Conservation (phyloP, 2,113 vertebrate species). For the Brienomyrus longianalis region DNA sequence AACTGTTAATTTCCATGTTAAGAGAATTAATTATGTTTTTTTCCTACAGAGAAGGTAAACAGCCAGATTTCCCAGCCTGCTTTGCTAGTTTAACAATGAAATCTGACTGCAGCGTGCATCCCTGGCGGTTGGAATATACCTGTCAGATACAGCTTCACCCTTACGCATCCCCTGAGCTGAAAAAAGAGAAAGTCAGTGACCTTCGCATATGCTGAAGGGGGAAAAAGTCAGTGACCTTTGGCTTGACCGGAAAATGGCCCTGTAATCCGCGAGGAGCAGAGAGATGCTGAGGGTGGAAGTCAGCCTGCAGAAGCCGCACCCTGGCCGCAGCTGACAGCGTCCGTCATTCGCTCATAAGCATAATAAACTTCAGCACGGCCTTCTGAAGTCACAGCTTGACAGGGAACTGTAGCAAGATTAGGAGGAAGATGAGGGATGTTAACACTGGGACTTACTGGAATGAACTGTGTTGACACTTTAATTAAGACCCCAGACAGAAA, state of each 20-base stretch:
- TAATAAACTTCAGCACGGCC: constrained; percentile 41
- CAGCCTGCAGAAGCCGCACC: neutral
- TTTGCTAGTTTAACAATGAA: neutral
- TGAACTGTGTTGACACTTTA: constrained; percentile 68
- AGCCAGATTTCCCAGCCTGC: neutral
- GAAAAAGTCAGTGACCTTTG: neutral
- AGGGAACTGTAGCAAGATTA: constrained; percentile 46
- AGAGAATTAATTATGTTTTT: neutral
- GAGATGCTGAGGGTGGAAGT: neutral
- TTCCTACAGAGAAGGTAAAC: neutral
- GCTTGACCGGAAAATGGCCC: neutral
- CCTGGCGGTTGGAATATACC: neutral
- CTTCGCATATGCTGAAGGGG: neutral
- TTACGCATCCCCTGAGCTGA: neutral
- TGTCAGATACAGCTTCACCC: neutral
- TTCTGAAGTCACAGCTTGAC: constrained; percentile 57
- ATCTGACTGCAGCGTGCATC: neutral
- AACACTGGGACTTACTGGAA: constrained; percentile 57
- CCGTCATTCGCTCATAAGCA: neutral
- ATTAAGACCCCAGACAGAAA: constrained; percentile 65
- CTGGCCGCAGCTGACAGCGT: neutral
- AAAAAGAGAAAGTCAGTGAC: neutral
- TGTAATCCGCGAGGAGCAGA: neutral
- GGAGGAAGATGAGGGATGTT: constrained; percentile 55
- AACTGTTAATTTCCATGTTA: neutral